Percentiles rank a stretch among this genome's conserved stretches.
These are phyloP conservation scores for Sciaenops ocellatus DNA, from an alignment of 2,797 vertebrate genomes.

Conservation along the genomic window DNA sequence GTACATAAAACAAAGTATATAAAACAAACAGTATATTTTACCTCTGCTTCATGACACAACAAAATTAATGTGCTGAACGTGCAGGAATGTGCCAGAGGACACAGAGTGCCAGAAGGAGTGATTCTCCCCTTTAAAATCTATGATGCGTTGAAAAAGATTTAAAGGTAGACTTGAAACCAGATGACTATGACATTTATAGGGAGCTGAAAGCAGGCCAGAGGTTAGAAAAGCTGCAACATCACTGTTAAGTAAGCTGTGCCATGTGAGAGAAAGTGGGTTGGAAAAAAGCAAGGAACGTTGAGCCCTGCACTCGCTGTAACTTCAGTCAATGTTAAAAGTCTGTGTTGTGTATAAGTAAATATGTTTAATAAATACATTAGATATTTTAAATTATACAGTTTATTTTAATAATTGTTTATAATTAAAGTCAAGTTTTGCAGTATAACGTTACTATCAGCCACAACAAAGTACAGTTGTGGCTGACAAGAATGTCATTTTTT, in stretches of 20 bases:
- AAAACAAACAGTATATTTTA: neutral
- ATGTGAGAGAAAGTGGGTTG: neutral
- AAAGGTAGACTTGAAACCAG: slow-evolving; percentile 6
- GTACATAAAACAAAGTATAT: neutral
- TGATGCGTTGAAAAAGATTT: slow-evolving; percentile 10
- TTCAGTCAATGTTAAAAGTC: neutral
- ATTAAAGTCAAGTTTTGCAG: neutral
- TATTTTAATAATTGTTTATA: neutral
- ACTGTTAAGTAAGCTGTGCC: neutral
- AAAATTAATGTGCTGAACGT: slow-evolving; percentile 19
- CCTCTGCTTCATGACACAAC: slow-evolving; percentile 14
- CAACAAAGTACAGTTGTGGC: too few relatives aligned
- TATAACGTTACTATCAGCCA: neutral
- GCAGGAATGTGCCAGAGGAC: slow-evolving; percentile 42
- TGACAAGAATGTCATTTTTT: neutral
- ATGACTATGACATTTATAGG: slow-evolving; percentile 26
- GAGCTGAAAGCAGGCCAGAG: neutral
- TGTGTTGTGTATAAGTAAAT: neutral
- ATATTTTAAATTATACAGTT: too few relatives aligned
- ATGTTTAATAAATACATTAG: too few relatives aligned
- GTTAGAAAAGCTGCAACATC: neutral
- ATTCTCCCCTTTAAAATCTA: slow-evolving; percentile 22
- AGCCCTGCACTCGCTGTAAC: neutral
- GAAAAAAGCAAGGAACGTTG: too few relatives aligned
- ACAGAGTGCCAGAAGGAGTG: neutral